Evolutionary conservation across 2,113 vertebrate genomes (phyloP), one percentile per base, ranked within the genome.

Genomic region (Myotis lucifugus): DNA sequence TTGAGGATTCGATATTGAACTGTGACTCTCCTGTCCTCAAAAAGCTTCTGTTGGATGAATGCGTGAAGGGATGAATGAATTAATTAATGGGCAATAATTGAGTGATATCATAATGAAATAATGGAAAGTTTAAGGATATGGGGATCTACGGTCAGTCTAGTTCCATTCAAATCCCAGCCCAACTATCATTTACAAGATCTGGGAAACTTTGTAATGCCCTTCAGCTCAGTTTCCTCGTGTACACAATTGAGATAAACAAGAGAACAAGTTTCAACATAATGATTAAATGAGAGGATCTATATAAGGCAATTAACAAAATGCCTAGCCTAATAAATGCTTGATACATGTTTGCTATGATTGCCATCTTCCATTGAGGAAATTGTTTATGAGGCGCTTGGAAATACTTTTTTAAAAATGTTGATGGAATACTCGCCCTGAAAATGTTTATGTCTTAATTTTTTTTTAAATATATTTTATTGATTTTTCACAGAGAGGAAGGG

Each of bases 121-220:
- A 85, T 2, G 61, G 37, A 48, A 9, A 42, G 8, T 42, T 54
- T 46, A 76, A 90, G 56, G 37, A 37, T 56, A 37, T 66, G 15
- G 3, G 2, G 3, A 19, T 52, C 25, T n/a, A 81, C 52, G 29
- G 40, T 85, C 66, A 89, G 29, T 48, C 15, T 56, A 69, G 13
- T 66, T 95, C 21, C 66, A 27, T 81, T 70, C 25, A 74, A 79
- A 84, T 76, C 17, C 42, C 4, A 56, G 17, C 73, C 77, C 13
- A 96, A 56, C 27, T 83, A 8, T 86, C 14, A 46, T 91, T 85
- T 93, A 93, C 6, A 91, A 82, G 32, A 78, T 48, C 56, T 78
- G 32, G 77, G 15, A 69, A 61, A 70, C 23, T 34, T 70, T 46
- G 69, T 86, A n/a, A 89, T 91, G 27, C 2, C 10, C 25, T 48